Percentiles rank a stretch among this genome's conserved stretches.
phyloP scores from a whole-genome alignment of 2,888 invertebrate species.

The Mimachlamys varia region DNA sequence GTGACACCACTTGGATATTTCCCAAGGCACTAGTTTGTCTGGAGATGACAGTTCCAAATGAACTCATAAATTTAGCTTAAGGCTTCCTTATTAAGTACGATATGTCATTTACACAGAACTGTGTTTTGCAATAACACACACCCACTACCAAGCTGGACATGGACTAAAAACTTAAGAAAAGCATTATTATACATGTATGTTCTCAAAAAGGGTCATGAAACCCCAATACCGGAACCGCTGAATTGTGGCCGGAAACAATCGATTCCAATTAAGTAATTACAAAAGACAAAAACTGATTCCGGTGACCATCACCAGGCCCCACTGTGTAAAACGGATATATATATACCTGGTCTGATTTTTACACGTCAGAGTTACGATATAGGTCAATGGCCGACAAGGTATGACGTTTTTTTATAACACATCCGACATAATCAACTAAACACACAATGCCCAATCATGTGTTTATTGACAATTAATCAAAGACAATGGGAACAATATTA shows the following conservation, averaged over 20 bases:
- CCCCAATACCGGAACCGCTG: neutral
- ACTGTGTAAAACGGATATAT: neutral
- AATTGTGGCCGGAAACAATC: neutral
- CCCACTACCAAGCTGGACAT: neutral
- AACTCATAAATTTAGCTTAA: neutral
- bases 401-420: neutral
- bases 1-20: too few species aligned
- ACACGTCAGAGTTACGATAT: neutral
- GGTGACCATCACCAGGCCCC: neutral
- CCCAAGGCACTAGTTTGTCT: neutral
- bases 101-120: neutral
- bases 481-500: neutral
- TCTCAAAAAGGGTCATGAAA: neutral
- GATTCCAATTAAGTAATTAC: slow-evolving; percentile 9
- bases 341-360: neutral
- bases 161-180: too few species aligned
- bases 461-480: neutral
- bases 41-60: neutral
- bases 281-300: neutral
- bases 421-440: neutral
- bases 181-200: neutral
- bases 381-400: neutral
- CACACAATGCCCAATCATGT: neutral
- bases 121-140: neutral
- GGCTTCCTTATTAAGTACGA: neutral